Base-by-base conservation (phyloP, 1,140 invertebrate genomes). In the Lepidurus arcticus region DNA sequence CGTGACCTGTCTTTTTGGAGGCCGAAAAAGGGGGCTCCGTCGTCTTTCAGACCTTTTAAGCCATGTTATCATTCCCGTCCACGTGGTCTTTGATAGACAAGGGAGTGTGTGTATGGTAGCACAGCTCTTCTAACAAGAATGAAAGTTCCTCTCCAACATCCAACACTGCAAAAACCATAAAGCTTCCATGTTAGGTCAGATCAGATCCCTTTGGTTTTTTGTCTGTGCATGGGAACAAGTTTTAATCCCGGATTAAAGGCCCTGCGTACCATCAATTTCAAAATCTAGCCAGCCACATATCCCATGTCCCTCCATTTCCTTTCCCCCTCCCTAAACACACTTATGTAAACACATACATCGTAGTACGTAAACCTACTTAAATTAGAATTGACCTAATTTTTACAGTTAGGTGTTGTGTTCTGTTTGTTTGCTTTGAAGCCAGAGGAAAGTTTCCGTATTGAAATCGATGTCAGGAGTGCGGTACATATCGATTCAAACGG, bases 61-160 rank as follows among this genome's bases (percentile, higher is more conserved):
- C 16, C 53, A 65, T 21, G 53, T 65, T 65, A 65, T 65, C 53
- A 65, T 65, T 65, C 53, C n/a, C 53, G 53, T 65, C 53, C 53
- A 65, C 53, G 53, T 65, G 53, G 53, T 65, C 53, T 13, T 65
- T 65, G 53, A 65, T 65, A 21, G 53, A 65, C 53, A 65, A 21
- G 53, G 53, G 53, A 65, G 53, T 13, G 21, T 65, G 53, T 65
- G n/a, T 65, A 16, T n/a, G 16, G 53, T 1, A 65, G 13, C 0
- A 65, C 9, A 5, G 16, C 53, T 16, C 53, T 65, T 65, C 16
- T 65, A 65, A 65, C 9, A 21, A 9, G 53, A 65, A 65, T 21
- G 3, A 65, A 65, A 65, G 21, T 9, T 65, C 9, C 9, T 16
- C 53, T 21, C 53, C 53, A 21, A 65, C 5, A 65, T 1, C 16